Evolutionary conservation across 2,797 vertebrate genomes (phyloP), one percentile per base, ranked within the genome.

Genomic region (Siniperca undulata): DNA sequence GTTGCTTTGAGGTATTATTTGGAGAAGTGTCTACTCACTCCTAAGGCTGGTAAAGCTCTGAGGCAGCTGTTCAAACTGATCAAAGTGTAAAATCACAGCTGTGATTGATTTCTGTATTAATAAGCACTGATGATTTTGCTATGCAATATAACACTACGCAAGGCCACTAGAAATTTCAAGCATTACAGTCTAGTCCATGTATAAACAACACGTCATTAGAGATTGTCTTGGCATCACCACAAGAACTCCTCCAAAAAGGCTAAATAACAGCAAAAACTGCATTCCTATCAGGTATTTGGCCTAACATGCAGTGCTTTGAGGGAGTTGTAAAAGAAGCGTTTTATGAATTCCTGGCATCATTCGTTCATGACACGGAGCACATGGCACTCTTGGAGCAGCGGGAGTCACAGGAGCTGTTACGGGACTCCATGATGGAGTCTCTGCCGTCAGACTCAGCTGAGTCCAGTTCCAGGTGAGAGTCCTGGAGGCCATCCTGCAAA

Each of bases 321-420:
- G 50, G 38, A 62, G n/a, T 20, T n/a, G 27, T 52, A 65, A 34
- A 69, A 70, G 72, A 73, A 85, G 50, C 34, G 0, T 56, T 34
- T 79, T 20, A 38, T 46, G 9, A 58, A 69, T 64, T 42, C 34
- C 22, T 60, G 70, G 55, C 22, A 48, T 73, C 44, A 56, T 50
- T n/a, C 0, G 14, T 56, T 95, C 81, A 93, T 1, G 92, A 95
- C 74, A 95, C 36, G 0, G 90, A 89, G 87, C 95, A 95, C 91
- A 92, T 94, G 82, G 92, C 79, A 38, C 95, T 96, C 85, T 95
- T 96, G 3, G 94, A 94, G 81, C 84, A 66, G 72, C 24, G 85
- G 61, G 94, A 95, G 77, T 95, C 93, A 34, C 81, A 86, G 74
- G 94, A 95, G 79, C 94, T 91, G 46, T 61, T 70, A 0, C 80